phyloP scores from a whole-genome alignment of 1,140 invertebrate genomes.

The Camponotus pennsylvanicus region DNA sequence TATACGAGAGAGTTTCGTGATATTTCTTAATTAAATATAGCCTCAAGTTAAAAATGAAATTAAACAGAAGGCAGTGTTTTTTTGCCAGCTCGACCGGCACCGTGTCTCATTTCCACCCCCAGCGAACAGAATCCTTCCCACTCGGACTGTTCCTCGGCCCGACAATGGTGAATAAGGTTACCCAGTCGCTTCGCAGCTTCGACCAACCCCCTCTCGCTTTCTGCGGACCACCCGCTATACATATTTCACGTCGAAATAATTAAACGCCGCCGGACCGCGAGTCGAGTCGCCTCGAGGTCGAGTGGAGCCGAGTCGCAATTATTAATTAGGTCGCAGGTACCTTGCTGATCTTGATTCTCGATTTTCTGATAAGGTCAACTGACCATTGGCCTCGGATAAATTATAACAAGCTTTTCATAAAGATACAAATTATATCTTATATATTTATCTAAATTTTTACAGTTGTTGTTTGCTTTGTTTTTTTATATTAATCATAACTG shows the following conservation, averaged over 20 bases:
- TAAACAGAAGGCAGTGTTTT: conserved; percentile 81
- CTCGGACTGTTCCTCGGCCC: conserved; percentile 62
- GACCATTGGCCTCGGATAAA: conserved; percentile 57
- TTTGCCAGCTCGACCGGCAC: conserved; percentile 51
- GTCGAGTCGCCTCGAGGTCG: conserved; percentile 68
- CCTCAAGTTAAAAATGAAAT: conserved; percentile 83
- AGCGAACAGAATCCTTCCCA: conserved; percentile 45
- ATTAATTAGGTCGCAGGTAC: conserved; percentile 75
- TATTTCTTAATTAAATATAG: conserved; percentile 85
- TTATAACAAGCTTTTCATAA: conserved; percentile 22
- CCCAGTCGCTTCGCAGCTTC: conserved; percentile 74
- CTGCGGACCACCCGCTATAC: conserved; percentile 73
- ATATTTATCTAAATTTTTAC: conserved; percentile 1
- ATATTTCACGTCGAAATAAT: conserved; percentile 84
- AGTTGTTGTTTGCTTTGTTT: not conserved
- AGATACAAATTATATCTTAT: not conserved
- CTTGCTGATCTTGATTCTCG: conserved; percentile 60
- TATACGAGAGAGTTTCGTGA: conserved; percentile 73
- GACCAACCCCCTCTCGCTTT: conserved; percentile 68
- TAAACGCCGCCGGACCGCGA: conserved; percentile 81
- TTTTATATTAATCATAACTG: not conserved
- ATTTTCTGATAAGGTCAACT: conserved; percentile 71
- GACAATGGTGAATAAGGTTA: conserved; percentile 82
- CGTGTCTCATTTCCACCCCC: conserved; percentile 51
- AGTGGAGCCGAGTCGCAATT: conserved; percentile 72